Percentiles rank a stretch among this genome's conserved stretches.
phyloP scores from a whole-genome alignment of 2,113 vertebrate species.

The Phrynocephalus versicolor region DNA sequence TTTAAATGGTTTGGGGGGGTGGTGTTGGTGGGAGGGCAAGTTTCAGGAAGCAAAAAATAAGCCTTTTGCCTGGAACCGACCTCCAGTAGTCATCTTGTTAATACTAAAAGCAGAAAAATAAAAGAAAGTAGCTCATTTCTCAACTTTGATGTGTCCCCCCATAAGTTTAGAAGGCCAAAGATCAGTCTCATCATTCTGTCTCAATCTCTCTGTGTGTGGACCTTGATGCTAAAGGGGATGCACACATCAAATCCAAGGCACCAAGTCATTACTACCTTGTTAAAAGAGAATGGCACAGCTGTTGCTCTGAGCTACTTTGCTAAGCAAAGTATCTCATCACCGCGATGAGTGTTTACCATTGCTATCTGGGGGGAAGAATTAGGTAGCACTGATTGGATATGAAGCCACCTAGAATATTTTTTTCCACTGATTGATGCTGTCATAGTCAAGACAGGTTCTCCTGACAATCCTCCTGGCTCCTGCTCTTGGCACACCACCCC shows the following conservation, averaged over 20 bases:
- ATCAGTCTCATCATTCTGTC: no score
- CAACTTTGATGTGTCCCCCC: no score
- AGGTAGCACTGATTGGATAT: not conserved
- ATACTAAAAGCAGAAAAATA: no score
- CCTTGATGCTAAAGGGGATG: no score
- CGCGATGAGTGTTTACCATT: not conserved
- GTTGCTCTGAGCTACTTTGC: not conserved
- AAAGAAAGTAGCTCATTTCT: no score
- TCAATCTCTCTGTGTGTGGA: no score
- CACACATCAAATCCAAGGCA: slow-evolving; percentile 3
- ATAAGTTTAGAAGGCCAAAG: no score
- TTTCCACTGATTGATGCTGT: not conserved
- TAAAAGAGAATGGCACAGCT: slow-evolving; percentile 39
- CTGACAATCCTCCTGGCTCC: not conserved
- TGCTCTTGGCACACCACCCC: not conserved
- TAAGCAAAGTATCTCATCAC: slow-evolving; percentile 19
- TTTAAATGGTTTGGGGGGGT: no score
- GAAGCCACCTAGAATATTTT: not conserved
- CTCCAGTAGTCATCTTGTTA: no score
- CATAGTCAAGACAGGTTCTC: not conserved
- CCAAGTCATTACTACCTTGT: slow-evolving; percentile 43
- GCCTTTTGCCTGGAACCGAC: no score
- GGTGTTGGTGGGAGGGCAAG: no score
- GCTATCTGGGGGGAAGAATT: not conserved
- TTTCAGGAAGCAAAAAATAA: no score